Conservation (phyloP, 2,888 invertebrate genomes). For the Catocala nupta region DNA sequence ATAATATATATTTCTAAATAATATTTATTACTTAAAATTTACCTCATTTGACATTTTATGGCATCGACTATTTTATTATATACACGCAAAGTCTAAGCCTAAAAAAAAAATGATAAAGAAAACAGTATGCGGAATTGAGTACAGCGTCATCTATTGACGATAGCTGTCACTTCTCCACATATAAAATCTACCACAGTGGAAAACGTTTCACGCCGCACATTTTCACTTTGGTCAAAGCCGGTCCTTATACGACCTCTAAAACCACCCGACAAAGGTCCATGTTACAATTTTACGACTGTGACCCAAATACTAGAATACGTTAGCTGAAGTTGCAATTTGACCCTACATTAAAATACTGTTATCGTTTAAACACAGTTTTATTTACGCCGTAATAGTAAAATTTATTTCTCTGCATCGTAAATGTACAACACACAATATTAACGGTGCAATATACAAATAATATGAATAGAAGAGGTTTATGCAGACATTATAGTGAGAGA, state of each 20-base stretch:
- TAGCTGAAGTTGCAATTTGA: constrained; percentile 8
- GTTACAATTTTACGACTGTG: constrained; percentile 1
- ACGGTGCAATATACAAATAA: constrained; percentile 14
- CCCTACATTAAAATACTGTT: constrained; percentile 1
- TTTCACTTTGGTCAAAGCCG: background rate
- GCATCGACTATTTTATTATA: too few species aligned
- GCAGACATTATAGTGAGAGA: background rate
- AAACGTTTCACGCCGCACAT: background rate
- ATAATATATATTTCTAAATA: too few species aligned
- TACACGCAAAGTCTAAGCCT: too few species aligned
- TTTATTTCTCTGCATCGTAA: constrained; percentile 13
- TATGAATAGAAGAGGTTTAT: background rate
- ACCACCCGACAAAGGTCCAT: background rate
- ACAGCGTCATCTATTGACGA: too few species aligned
- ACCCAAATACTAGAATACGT: constrained; percentile 2
- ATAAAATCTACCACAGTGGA: background rate
- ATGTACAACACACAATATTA: background rate
- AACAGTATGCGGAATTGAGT: too few species aligned
- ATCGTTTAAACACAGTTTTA: constrained; percentile 9
- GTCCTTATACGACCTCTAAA: background rate
- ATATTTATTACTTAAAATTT: too few species aligned
- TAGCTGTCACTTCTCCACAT: too few species aligned
- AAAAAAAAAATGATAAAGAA: too few species aligned
- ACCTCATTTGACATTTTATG: too few species aligned
- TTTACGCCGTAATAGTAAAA: constrained; percentile 11